Conservation (phyloP, 2,888 invertebrate species). For the Hipparchia sbordonii region DNA sequence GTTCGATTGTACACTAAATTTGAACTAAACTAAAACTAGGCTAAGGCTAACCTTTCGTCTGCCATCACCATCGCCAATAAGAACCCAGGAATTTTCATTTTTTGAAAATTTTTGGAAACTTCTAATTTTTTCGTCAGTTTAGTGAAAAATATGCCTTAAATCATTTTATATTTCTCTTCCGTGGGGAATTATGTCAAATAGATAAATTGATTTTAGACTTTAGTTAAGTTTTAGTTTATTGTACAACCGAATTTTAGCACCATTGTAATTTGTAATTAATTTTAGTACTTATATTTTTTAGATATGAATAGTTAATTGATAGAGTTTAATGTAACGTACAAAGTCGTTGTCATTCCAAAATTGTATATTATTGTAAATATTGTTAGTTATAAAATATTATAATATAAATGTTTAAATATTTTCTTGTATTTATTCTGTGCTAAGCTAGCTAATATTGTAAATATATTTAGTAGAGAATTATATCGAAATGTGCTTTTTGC, state of each 20-base stretch:
- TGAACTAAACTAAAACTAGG: not conserved
- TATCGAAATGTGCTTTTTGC: conserved; percentile 48
- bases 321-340: conserved; percentile 71
- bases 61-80: no score
- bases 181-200: no score
- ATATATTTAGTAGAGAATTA: conserved; percentile 60
- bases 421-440: conserved; percentile 66
- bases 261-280: conserved; percentile 38
- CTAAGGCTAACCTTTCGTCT: not conserved
- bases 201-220: not conserved
- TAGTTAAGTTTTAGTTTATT: not conserved
- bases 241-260: not conserved
- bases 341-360: conserved; percentile 68
- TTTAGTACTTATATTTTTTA: conserved; percentile 24
- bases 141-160: no score
- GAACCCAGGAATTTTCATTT: no score
- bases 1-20: not conserved
- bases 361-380: conserved; percentile 74
- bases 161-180: no score
- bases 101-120: no score
- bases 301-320: conserved; percentile 37
- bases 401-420: conserved; percentile 53
- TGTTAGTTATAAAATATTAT: not conserved
- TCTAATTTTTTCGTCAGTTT: no score
- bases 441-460: conserved; percentile 64